phyloP scores from a whole-genome alignment of 2,888 invertebrate species.

The Parelbella ahira region DNA sequence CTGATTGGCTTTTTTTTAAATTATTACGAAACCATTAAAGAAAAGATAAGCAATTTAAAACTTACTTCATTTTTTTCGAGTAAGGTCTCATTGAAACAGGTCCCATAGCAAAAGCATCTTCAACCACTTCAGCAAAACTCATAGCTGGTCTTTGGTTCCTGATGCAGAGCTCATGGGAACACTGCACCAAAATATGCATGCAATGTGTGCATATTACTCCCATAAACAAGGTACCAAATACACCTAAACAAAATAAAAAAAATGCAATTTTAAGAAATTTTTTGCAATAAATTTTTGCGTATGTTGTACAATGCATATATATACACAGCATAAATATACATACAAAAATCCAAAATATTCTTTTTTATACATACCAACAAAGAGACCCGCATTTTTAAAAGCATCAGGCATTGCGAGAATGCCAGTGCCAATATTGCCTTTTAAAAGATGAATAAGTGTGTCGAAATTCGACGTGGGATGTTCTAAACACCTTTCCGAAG shows the following conservation, averaged over 20 bases:
- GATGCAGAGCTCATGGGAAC: constrained; percentile 87
- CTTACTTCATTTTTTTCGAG: constrained; percentile 83
- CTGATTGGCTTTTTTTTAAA: too few species aligned
- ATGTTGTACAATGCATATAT: too few species aligned
- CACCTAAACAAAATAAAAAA: constrained; percentile 80
- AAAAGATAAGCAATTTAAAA: constrained; percentile 28
- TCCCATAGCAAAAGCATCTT: constrained; percentile 87
- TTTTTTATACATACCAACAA: constrained; percentile 84
- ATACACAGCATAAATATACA: too few species aligned
- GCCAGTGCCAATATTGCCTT: constrained; percentile 93
- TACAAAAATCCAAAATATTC: too few species aligned
- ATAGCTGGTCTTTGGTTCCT: constrained; percentile 85
- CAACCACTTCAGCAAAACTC: constrained; percentile 90
- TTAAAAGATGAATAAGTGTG: constrained; percentile 86
- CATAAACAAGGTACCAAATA: constrained; percentile 89
- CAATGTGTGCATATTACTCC: constrained; percentile 95
- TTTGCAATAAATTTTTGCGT: too few species aligned
- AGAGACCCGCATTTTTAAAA: constrained; percentile 93
- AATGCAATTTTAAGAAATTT: too few species aligned
- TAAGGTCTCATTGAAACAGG: constrained; percentile 82
- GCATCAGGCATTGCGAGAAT: constrained; percentile 98
- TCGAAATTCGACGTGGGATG: constrained; percentile 91
- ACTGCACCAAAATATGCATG: constrained; percentile 90
- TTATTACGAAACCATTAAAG: too few species aligned
- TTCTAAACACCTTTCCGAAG: constrained; percentile 84